These are phyloP conservation scores for Drosophila kuntzei DNA, from an alignment of 2,888 invertebrate species.

Conservation along the genomic window DNA sequence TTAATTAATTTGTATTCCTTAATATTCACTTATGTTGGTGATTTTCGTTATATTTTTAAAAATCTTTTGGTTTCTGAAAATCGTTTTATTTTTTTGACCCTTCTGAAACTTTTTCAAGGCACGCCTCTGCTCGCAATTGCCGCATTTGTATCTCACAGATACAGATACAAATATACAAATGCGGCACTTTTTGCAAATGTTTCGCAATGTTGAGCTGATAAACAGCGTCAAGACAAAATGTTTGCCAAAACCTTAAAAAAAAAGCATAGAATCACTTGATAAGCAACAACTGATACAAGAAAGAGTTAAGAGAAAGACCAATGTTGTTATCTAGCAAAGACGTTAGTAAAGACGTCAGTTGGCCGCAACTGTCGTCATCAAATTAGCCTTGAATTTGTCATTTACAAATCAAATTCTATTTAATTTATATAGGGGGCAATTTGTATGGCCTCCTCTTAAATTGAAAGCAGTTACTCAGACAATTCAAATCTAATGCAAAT, in stretches of 20 bases:
- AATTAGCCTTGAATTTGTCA: slow-evolving; percentile 39
- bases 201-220: slow-evolving; percentile 60
- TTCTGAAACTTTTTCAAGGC: too few relatives aligned
- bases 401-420: slow-evolving; percentile 64
- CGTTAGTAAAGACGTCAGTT: slow-evolving; percentile 42
- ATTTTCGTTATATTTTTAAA: too few relatives aligned
- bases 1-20: too few relatives aligned
- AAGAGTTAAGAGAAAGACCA: slow-evolving; percentile 2
- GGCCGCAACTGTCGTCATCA: slow-evolving; percentile 38
- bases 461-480: slow-evolving; percentile 37
- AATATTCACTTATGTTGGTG: too few relatives aligned
- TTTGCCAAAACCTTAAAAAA: slow-evolving; percentile 53
- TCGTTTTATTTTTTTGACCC: too few relatives aligned
- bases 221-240: slow-evolving; percentile 41
- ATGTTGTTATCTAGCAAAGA: slow-evolving; percentile 45
- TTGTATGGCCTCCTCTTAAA: slow-evolving; percentile 34
- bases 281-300: slow-evolving; percentile 1
- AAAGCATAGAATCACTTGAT: slow-evolving; percentile 11
- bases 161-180: slow-evolving; percentile 34
- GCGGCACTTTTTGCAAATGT: slow-evolving; percentile 65
- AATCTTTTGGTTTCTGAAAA: too few relatives aligned
- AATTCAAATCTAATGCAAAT: slow-evolving; percentile 56
- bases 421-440: slow-evolving; percentile 56
- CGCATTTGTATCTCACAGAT: slow-evolving; percentile 75
- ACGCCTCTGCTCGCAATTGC: slow-evolving; percentile 46